Evolutionary conservation across 2,113 vertebrate genomes (phyloP).

Genomic region (Gymnogyps californianus): DNA sequence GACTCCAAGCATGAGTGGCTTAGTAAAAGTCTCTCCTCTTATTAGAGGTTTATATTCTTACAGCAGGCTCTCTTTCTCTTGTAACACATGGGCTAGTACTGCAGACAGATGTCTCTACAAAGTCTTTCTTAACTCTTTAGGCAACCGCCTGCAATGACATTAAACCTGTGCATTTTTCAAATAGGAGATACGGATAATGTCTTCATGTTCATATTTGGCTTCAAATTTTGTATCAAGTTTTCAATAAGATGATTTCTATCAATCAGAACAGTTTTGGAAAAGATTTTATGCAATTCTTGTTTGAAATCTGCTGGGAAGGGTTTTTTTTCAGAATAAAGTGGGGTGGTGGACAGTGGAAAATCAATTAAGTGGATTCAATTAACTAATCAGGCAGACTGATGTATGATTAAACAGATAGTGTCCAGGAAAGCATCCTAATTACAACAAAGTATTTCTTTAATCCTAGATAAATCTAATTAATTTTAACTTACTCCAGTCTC

Average conservation of each 20-base stretch:
- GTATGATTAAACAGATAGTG: neutral
- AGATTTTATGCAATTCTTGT: neutral
- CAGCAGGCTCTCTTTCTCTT: neutral
- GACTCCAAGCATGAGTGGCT: slow-evolving; percentile 8
- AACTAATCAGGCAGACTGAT: neutral
- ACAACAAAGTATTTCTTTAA: neutral
- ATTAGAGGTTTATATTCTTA: slow-evolving; percentile 42
- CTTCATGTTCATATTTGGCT: neutral
- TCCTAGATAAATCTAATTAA: neutral
- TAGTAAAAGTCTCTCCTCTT: slow-evolving; percentile 30
- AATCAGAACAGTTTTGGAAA: neutral
- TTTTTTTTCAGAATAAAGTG: neutral
- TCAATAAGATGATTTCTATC: neutral
- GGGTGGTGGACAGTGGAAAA: neutral
- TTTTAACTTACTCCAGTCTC: neutral
- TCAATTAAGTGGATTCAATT: neutral
- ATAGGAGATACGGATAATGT: neutral
- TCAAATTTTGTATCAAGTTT: neutral
- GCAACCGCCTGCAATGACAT: neutral
- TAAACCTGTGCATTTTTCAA: neutral
- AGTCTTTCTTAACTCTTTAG: neutral
- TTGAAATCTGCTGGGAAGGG: neutral
- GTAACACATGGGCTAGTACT: neutral
- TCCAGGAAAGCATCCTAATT: neutral
- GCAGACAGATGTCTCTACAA: neutral